A percentile compares a stretch with the other conserved stretches of the same genome.
Evolutionary conservation across 2,888 invertebrate genomes (phyloP).

Genomic region (Agrotis exclamationis): DNA sequence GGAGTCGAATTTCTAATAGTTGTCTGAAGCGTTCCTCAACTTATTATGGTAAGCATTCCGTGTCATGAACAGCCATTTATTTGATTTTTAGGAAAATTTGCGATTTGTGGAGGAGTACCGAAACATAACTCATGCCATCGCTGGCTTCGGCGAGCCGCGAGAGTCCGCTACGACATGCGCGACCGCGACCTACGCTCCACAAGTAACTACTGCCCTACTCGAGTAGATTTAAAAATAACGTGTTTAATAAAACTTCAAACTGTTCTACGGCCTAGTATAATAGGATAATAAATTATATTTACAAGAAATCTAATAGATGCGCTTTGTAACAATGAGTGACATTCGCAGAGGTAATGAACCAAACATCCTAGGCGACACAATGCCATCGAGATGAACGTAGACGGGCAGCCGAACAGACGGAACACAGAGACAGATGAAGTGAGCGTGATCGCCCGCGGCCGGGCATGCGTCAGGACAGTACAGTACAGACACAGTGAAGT

Average conservation of each 20-base stretch:
- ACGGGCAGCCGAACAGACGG: slow-evolving; percentile 88
- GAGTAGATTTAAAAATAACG: slow-evolving; percentile 74
- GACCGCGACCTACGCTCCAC: slow-evolving; percentile 77
- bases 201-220: slow-evolving; percentile 74
- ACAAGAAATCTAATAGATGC: slow-evolving; percentile 90
- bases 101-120: slow-evolving; percentile 78
- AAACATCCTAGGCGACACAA: slow-evolving; percentile 86
- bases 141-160: slow-evolving; percentile 72
- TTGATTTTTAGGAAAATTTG: slow-evolving; percentile 79
- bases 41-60: slow-evolving; percentile 89
- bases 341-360: slow-evolving; percentile 88
- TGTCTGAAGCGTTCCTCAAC: slow-evolving; percentile 87
- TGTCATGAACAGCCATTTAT: slow-evolving; percentile 89
- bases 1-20: slow-evolving; percentile 90
- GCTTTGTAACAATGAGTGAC: slow-evolving; percentile 89
- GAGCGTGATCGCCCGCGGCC: slow-evolving; percentile 90
- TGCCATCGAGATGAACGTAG: slow-evolving; percentile 89
- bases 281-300: slow-evolving; percentile 79
- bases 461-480: slow-evolving; percentile 91
- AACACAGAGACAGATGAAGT: slow-evolving; percentile 90
- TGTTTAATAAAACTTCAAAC: slow-evolving; percentile 72
- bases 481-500: slow-evolving; percentile 91
- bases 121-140: slow-evolving; percentile 79
- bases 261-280: slow-evolving; percentile 83
- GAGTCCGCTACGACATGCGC: slow-evolving; percentile 77